These are phyloP conservation scores for Psylliodes chrysocephalus DNA, from an alignment of 2,888 invertebrate species.

Conservation along the genomic window DNA sequence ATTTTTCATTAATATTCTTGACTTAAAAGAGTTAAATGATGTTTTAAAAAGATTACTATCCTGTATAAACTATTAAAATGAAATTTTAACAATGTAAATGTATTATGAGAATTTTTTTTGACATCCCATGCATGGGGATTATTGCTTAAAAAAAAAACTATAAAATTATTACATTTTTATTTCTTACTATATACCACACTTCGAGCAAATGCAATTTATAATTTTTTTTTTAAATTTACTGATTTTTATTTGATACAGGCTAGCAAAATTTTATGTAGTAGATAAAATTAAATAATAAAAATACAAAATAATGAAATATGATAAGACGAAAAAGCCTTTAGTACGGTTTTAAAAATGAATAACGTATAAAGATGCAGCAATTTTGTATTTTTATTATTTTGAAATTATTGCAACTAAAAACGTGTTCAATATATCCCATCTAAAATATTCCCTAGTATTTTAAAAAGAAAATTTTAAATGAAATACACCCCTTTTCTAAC, in stretches of 20 bases:
- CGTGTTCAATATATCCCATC: background rate
- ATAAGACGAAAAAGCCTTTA: background rate
- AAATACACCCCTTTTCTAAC: background rate
- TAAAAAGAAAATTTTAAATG: background rate
- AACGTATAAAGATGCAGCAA: background rate
- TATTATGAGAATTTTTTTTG: too few relatives aligned
- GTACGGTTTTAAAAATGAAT: background rate
- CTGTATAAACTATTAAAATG: too few relatives aligned
- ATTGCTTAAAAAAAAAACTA: too few relatives aligned
- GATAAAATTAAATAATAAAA: background rate
- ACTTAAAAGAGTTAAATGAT: too few relatives aligned
- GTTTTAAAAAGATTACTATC: too few relatives aligned
- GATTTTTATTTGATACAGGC: background rate
- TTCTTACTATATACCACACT: too few relatives aligned
- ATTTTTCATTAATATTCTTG: too few relatives aligned
- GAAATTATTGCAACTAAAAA: background rate
- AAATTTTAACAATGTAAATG: too few relatives aligned
- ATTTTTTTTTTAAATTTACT: too few relatives aligned
- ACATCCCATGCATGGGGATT: too few relatives aligned
- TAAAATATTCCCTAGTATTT: background rate
- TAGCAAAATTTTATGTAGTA: background rate
- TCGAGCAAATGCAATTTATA: too few relatives aligned
- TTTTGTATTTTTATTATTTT: background rate
- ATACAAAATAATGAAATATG: background rate
- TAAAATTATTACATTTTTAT: too few relatives aligned